Percentiles rank a stretch among this genome's conserved stretches.
phyloP scores from a whole-genome alignment of 2,797 vertebrate species.

The Chaetophractus vellerosus region DNA sequence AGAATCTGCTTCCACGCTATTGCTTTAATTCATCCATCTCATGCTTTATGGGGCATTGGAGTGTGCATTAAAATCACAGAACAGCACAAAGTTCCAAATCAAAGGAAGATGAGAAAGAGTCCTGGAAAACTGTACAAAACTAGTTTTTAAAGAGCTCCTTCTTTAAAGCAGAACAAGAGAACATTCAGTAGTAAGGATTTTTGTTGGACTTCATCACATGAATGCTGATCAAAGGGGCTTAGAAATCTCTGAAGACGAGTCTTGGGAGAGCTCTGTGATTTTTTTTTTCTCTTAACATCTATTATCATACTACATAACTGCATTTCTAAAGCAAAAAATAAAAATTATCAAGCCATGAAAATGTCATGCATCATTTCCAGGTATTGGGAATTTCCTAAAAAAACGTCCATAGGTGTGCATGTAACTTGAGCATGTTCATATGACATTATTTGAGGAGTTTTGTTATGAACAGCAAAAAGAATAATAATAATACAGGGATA shows the following conservation, averaged over 20 bases:
- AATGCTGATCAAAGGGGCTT: constrained; percentile 68
- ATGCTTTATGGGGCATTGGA: constrained; percentile 46
- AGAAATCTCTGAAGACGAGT: constrained; percentile 45
- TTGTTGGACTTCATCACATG: constrained; percentile 44
- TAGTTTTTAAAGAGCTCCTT: constrained; percentile 62
- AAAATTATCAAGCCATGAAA: not conserved
- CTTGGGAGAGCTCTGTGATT: constrained; percentile 38
- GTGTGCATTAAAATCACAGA: constrained; percentile 72
- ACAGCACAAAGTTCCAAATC: constrained; percentile 68
- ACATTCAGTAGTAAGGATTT: constrained; percentile 49
- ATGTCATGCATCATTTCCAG: not conserved
- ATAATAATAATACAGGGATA: not conserved
- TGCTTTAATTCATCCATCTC: constrained; percentile 64
- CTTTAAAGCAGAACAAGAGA: constrained; percentile 67
- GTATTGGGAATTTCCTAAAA: not conserved
- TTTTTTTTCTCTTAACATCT: constrained; percentile 53
- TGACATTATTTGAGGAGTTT: not conserved
- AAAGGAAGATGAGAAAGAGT: constrained; percentile 65
- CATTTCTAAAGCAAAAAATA: constrained; percentile 16
- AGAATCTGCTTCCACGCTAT: constrained; percentile 44
- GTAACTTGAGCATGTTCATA: not conserved
- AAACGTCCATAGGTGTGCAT: not conserved
- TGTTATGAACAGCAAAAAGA: not conserved
- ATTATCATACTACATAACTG: not conserved
- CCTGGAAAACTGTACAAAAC: constrained; percentile 53